phyloP scores from a whole-genome alignment of 2,113 vertebrate genomes.

The Zosterops lateralis region DNA sequence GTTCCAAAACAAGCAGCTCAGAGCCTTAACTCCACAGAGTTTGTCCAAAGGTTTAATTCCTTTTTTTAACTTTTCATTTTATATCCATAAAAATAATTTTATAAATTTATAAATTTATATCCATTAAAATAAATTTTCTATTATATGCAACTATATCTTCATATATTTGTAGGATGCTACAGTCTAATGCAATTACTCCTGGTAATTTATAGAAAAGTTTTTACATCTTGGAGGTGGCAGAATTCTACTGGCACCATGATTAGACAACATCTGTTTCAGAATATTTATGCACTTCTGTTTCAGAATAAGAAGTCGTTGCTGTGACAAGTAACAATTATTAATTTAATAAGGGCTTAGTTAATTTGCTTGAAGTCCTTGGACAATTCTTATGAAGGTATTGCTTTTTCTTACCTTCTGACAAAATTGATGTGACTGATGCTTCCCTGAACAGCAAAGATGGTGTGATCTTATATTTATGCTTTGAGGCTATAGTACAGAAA shows the following conservation, averaged over 20 bases:
- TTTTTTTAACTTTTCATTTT: neutral
- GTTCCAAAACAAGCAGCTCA: neutral
- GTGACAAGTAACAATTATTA: neutral
- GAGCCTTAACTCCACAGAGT: neutral
- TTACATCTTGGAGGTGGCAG: neutral
- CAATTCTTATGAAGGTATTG: neutral
- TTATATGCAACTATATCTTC: neutral
- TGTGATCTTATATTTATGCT: neutral
- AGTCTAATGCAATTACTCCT: neutral
- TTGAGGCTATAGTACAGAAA: neutral
- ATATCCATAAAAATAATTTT: too few relatives aligned
- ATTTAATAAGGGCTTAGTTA: neutral
- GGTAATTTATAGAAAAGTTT: neutral
- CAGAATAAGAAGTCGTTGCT: neutral
- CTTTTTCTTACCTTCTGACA: neutral
- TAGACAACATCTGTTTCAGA: neutral
- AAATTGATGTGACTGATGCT: neutral
- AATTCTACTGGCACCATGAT: neutral
- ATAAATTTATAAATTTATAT: neutral
- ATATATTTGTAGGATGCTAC: neutral
- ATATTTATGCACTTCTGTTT: neutral
- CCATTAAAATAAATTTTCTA: neutral
- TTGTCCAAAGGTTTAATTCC: neutral
- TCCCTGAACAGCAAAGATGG: neutral
- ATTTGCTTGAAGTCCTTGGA: neutral